Evolutionary conservation across 2,113 vertebrate genomes (phyloP), one percentile per base, ranked within the genome.

Genomic region (Lophius piscatorius): DNA sequence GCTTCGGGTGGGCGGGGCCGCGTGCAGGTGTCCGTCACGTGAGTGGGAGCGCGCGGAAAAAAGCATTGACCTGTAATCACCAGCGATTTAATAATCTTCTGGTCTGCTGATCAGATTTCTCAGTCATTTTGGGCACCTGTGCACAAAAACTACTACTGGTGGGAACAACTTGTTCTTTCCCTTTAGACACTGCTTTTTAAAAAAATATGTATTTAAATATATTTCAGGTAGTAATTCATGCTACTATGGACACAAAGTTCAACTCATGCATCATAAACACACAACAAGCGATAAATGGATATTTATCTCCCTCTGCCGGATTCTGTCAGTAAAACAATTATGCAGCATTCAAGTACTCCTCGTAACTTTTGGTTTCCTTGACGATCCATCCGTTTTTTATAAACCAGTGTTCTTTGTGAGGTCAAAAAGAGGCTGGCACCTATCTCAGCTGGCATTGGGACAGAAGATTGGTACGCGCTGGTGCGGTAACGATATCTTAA

Each of bases 1-100:
- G 95, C 93, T 95, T 92, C 76, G 90, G 93, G 92, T 82, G 93
- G 93, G 93, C 93, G 94, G 92, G 88, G 73, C 76, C 57, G 58
- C 69, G 54, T 88, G 94, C 95, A 96, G 94, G 94, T 96, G 95
- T 95, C 91, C 93, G 90, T 92, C 5, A 90, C 92, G 67, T 52
- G 62, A 5, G 26, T 46, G 57, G 17, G 44, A 4, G 13, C 10
- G 48, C 14, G 52, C 10, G 61, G 49, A 87, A 90, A 91, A 91
- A 71, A 88, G 85, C 87, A 78, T 88, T 95, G 94, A 96, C 94
- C 93, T 89, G 81, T 90, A 94, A 93, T 93, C 92, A 93, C 87
- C 46, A 70, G 82, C 86, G 86, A 84, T 86, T 68, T 77, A 89
- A 91, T 70, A 63, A 88, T 88, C 88, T 84, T 92, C 88, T 92